Conservation (phyloP, 2,113 vertebrate genomes). For the Tor tambroides region DNA sequence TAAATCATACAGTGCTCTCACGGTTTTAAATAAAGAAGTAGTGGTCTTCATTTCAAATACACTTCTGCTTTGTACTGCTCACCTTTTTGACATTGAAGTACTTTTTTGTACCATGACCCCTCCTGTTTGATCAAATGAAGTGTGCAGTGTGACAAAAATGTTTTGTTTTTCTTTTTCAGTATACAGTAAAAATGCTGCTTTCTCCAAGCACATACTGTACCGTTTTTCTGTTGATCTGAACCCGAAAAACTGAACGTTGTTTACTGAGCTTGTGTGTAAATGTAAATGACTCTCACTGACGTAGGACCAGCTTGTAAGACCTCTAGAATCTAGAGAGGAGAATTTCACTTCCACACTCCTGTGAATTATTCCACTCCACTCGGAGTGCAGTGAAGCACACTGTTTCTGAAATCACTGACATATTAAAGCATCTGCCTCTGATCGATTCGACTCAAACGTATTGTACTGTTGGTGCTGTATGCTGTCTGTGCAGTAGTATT, state of each 20-base stretch:
- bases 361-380: background rate
- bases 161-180: background rate
- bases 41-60: constrained; percentile 52
- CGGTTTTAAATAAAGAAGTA: constrained; percentile 19
- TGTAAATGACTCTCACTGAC: background rate
- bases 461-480: constrained; percentile 50
- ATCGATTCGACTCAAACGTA: constrained; percentile 4
- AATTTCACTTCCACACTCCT: background rate
- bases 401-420: constrained; percentile 28
- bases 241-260: background rate
- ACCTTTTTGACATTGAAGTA: background rate
- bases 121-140: background rate
- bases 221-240: background rate
- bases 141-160: background rate
- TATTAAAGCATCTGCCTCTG: constrained; percentile 16
- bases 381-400: background rate
- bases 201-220: constrained; percentile 52
- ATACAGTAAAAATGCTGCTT: constrained; percentile 50
- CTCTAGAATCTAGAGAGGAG: constrained; percentile 27
- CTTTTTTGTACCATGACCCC: constrained; percentile 17
- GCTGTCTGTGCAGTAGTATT: constrained; percentile 36
- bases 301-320: background rate
- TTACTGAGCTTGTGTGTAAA: background rate
- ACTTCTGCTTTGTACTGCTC: constrained; percentile 21
- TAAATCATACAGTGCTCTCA: constrained; percentile 53